Percentiles rank a stretch among this genome's conserved stretches.
Conservation (phyloP, 2,113 vertebrate species). For the Siniperca knerii region DNA sequence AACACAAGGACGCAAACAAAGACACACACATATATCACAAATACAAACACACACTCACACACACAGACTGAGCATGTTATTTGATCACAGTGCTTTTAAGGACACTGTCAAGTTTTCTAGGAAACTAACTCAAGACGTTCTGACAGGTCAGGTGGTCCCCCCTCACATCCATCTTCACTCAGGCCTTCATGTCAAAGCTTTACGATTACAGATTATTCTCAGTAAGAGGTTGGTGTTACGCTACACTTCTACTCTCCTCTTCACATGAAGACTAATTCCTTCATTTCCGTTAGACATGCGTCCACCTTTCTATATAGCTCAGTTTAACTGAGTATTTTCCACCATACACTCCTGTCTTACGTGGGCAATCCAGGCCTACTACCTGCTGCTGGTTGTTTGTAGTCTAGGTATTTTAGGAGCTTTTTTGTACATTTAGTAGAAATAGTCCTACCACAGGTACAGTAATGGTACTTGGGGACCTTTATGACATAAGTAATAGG, state of each 20-base stretch:
- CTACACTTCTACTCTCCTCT: not conserved
- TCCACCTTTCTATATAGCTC: not conserved
- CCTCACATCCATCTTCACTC: not conserved
- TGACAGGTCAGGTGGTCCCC: not conserved
- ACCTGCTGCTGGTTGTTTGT: not conserved
- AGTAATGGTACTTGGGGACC: not conserved
- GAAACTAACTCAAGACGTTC: conserved; percentile 6
- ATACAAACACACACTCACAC: not conserved
- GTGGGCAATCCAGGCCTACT: not conserved
- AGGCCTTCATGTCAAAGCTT: not conserved
- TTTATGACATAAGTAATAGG: too few species aligned
- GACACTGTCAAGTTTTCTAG: conserved; percentile 1
- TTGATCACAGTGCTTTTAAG: conserved; percentile 17
- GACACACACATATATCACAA: not conserved
- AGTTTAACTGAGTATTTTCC: not conserved
- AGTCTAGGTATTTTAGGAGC: not conserved
- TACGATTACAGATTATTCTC: not conserved
- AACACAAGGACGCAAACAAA: not conserved
- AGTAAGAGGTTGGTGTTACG: not conserved
- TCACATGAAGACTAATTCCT: not conserved
- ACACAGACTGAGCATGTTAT: not conserved
- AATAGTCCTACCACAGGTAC: not conserved
- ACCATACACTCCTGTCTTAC: not conserved
- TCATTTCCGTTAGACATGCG: not conserved
- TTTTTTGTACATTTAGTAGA: not conserved